These are phyloP conservation scores for Sanderia malayensis DNA, from an alignment of 30 jellyfish, hydroid and myxozoan species.

Conservation along the genomic window DNA sequence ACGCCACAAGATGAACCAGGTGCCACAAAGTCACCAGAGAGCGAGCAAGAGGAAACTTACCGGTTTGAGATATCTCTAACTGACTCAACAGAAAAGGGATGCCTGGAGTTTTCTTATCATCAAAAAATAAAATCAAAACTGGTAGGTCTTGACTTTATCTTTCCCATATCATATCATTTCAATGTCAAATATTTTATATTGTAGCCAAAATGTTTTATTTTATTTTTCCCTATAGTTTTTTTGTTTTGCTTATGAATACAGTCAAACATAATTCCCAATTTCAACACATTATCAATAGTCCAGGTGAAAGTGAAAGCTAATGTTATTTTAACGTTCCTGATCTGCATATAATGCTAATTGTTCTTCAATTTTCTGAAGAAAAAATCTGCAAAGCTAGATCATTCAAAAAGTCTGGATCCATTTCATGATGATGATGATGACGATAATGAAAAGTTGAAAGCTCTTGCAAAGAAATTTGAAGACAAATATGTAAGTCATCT, in stretches of 20 bases:
- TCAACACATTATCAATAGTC: too few species aligned
- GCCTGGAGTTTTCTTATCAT: conserved; percentile 69
- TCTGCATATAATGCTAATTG: too few species aligned
- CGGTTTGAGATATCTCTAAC: conserved; percentile 43
- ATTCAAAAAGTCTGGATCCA: conserved; percentile 1
- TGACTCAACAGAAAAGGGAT: conserved; percentile 60
- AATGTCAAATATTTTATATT: too few species aligned
- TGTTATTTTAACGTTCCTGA: too few species aligned
- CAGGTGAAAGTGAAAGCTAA: too few species aligned
- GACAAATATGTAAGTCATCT: conserved; percentile 82
- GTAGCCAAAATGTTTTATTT: too few species aligned
- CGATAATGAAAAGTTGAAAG: conserved; percentile 56
- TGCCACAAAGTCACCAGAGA: neutral
- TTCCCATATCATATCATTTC: too few species aligned
- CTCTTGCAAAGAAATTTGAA: conserved; percentile 90
- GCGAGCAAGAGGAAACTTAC: conserved; percentile 18
- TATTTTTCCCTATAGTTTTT: too few species aligned
- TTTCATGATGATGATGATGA: conserved; percentile 48
- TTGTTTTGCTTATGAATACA: too few species aligned
- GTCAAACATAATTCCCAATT: too few species aligned
- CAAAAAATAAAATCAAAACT: conserved; percentile 21
- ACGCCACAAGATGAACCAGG: conserved; percentile 7
- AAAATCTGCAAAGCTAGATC: conserved; percentile 14
- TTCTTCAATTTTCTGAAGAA: neutral
- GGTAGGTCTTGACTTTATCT: too few species aligned